Conservation (phyloP, 2,113 vertebrate species). For the Labrus mixtus region DNA sequence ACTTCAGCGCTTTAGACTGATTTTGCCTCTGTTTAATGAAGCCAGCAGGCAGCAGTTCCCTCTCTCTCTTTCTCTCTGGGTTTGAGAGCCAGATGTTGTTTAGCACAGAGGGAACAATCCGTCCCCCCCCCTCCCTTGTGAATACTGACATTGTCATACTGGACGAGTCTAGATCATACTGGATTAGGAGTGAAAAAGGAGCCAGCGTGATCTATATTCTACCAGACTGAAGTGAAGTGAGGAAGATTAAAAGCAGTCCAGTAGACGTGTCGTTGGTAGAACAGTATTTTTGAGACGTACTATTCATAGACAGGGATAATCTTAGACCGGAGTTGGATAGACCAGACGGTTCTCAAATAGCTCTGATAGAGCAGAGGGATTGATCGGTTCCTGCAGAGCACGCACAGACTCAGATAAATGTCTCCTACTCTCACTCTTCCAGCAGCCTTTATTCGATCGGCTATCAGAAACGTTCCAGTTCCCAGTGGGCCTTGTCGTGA, state of each 20-base stretch:
- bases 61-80: conserved; percentile 48
- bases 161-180: conserved; percentile 39
- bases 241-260: conserved; percentile 17
- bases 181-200: conserved; percentile 26
- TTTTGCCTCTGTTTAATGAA: conserved; percentile 52
- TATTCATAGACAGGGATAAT: conserved; percentile 43
- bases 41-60: conserved; percentile 40
- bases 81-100: conserved; percentile 66
- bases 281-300: neutral
- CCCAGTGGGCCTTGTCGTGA: conserved; percentile 32
- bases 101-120: conserved; percentile 47
- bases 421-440: conserved; percentile 27
- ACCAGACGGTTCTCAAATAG: conserved; percentile 48
- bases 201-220: conserved; percentile 1
- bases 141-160: conserved; percentile 39
- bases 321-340: conserved; percentile 33
- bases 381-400: conserved; percentile 54
- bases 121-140: conserved; percentile 16
- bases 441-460: conserved; percentile 21
- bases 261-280: conserved; percentile 4
- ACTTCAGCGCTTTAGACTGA: conserved; percentile 28
- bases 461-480: conserved; percentile 26
- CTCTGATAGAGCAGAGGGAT: conserved; percentile 44
- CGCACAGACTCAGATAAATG: conserved; percentile 44
- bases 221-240: neutral